Base-by-base conservation (phyloP, 2,113 vertebrate species). In the Salvelinus namaycush region DNA sequence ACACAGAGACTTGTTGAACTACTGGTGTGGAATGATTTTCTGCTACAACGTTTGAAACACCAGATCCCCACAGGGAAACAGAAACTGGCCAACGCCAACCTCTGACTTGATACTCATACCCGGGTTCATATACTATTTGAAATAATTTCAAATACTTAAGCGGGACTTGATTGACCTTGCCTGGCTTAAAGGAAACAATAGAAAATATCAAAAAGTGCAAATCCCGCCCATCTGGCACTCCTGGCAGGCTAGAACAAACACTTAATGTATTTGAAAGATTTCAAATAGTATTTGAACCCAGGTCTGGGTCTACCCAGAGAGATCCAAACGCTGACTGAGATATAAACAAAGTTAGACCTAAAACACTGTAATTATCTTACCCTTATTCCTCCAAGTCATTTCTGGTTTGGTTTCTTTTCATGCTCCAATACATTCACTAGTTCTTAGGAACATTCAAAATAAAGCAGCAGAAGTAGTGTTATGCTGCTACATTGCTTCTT, bases 341-440 rank as follows among this genome's bases (percentile, higher is more conserved):
- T 83, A 82, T 86, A 83, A 87, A 88, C 82, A 64, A 76, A 60
- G 64, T 81, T 76, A 78, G 59, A 49, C 57, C 5, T 54, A 31
- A 34, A 76, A 75, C 84, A 84, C 87, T 92, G 84, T 92, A 80
- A 90, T 91, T 92, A 89, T 78, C 78, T 78, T 64, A 77, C 73
- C 76, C 26, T 11, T 70, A 67, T 66, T 60, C 78, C 81, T 79
- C 62, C 60, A 31, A 73, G 74, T 73, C 76, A 70, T 79, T 86
- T 81, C 76, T 14, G 78, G 86, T 83, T 77, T 86, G 84, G 86
- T 76, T 1, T 39, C 7, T 9, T 75, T 39, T 54, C 3, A 11
- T 68, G 68, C 79, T 74, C 72, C 26, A 44, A 44, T 9, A 44
- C 67, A 68, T 62, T 66, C 67, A 69, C 69, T 71, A 66, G 31